A percentile compares a stretch with the other conserved stretches of the same genome.
phyloP scores from a whole-genome alignment of 1,140 invertebrate species.

The Caenorhabditis briggsae region DNA sequence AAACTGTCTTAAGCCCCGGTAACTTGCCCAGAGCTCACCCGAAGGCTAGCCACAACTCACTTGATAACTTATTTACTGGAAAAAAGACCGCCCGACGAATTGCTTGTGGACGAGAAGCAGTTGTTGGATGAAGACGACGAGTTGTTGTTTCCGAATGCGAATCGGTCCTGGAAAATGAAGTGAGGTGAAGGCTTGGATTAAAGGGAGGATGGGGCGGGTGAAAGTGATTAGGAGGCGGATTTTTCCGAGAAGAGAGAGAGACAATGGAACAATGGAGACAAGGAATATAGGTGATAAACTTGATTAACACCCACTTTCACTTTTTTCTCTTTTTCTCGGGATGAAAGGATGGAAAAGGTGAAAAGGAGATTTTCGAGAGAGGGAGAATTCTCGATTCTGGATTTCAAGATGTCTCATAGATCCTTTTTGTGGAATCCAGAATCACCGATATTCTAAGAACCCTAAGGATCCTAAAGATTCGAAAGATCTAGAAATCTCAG shows the following conservation, averaged over 20 bases:
- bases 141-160: constrained; percentile 47
- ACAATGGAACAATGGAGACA: constrained; percentile 31
- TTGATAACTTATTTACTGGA: constrained; percentile 44
- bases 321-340: background rate
- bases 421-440: too few relatives aligned
- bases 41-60: background rate
- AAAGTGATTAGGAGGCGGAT: constrained; percentile 8
- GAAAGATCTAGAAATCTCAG: background rate
- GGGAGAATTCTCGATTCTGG: background rate
- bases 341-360: background rate
- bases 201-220: background rate
- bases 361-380: background rate
- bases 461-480: too few relatives aligned
- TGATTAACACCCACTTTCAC: constrained; percentile 42
- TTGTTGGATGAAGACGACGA: constrained; percentile 30
- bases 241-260: background rate
- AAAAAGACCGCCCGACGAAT: constrained; percentile 36
- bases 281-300: constrained; percentile 25
- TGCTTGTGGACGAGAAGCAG: constrained; percentile 27
- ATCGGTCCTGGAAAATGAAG: constrained; percentile 41
- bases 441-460: too few relatives aligned
- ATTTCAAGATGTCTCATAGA: too few relatives aligned
- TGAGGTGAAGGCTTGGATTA: background rate
- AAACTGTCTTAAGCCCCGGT: too few relatives aligned
- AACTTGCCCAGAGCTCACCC: too few relatives aligned